Conservation (phyloP, 2,113 vertebrate genomes). For the Erpornis zantholeuca region DNA sequence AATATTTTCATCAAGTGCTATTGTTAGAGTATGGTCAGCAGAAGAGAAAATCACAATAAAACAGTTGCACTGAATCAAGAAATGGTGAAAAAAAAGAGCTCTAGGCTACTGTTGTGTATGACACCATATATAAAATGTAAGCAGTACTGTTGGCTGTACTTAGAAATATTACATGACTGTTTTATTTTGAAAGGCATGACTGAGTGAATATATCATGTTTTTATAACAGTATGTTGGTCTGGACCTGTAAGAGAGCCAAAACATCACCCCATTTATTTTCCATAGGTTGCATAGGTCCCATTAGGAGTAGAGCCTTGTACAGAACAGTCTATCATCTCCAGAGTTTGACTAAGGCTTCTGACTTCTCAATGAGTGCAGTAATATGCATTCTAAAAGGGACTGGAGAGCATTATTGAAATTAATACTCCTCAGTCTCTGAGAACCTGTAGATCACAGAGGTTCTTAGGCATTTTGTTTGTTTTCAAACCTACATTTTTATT, state of each 20-base stretch:
- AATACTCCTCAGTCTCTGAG: too few relatives aligned
- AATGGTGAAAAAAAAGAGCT: background rate
- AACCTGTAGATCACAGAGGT: too few relatives aligned
- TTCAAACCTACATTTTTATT: too few relatives aligned
- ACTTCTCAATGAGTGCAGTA: too few relatives aligned
- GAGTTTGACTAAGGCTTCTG: background rate
- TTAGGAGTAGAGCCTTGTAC: background rate
- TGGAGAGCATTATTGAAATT: too few relatives aligned
- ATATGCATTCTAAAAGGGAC: too few relatives aligned
- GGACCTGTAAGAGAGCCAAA: background rate
- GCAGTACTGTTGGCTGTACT: background rate
- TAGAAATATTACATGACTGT: background rate
- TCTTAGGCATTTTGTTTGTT: too few relatives aligned
- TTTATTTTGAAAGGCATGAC: background rate
- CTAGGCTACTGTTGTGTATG: background rate
- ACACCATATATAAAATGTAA: background rate
- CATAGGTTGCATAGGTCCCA: background rate
- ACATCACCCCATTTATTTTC: background rate
- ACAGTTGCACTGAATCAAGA: background rate
- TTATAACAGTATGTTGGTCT: background rate
- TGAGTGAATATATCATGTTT: background rate
- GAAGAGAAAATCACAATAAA: background rate
- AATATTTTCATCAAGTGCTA: background rate
- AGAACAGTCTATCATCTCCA: background rate
- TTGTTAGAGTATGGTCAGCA: background rate